Conservation (phyloP, 2,797 vertebrate genomes). For the Neoniphon sammara region DNA sequence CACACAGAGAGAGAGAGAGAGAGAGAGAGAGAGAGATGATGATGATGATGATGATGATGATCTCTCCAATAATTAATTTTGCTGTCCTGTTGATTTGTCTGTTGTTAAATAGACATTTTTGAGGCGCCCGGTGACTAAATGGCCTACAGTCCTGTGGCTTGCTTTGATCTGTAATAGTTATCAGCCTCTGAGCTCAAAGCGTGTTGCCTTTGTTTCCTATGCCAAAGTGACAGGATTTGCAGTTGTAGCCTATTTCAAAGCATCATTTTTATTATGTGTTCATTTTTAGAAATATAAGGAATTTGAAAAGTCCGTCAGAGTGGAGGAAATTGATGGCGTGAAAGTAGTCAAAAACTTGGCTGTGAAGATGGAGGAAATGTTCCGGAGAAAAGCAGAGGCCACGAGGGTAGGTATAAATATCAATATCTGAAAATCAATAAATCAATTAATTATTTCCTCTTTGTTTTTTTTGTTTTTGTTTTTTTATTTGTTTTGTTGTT, state of each 20-base stretch:
- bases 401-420: constrained; percentile 85
- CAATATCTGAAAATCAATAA: too few species aligned
- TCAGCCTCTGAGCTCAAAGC: neutral
- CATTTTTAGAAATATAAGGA: constrained; percentile 94
- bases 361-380: constrained; percentile 97
- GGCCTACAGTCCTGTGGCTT: too few species aligned
- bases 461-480: neutral
- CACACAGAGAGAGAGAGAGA: constrained; percentile 13
- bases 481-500: neutral
- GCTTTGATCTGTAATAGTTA: neutral
- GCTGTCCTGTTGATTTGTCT: neutral
- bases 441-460: too few species aligned
- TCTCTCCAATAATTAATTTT: constrained; percentile 7
- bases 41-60: too few species aligned
- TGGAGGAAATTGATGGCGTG: constrained; percentile 96
- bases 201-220: neutral
- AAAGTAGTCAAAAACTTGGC: constrained; percentile 95
- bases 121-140: neutral
- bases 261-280: constrained; percentile 12
- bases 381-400: constrained; percentile 93
- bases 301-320: constrained; percentile 91
- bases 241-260: neutral
- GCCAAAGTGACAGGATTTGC: neutral
- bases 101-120: constrained; percentile 3
- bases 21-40: neutral